A percentile compares a stretch with the other conserved stretches of the same genome.
Conservation (phyloP, 2,113 vertebrate species). For the Toxotes jaculatrix region DNA sequence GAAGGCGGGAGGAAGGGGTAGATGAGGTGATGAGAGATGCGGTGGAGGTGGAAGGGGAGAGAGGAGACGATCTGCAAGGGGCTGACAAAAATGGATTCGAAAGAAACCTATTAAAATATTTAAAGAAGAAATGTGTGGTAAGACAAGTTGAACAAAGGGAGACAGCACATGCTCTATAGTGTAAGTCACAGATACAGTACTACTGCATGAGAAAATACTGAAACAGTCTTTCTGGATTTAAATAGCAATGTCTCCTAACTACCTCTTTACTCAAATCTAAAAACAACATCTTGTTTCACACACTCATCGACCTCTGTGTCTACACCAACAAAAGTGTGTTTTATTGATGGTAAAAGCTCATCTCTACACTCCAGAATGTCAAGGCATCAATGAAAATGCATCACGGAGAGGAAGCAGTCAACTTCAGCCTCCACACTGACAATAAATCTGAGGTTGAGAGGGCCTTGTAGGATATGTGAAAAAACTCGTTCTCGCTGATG, state of each 20-base stretch:
- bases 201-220: constrained; percentile 6
- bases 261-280: constrained; percentile 36
- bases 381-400: constrained; percentile 81
- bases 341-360: constrained; percentile 81
- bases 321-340: constrained; percentile 64
- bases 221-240: constrained; percentile 14
- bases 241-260: constrained; percentile 16
- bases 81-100: neutral
- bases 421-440: constrained; percentile 75
- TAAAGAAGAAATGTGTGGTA: neutral
- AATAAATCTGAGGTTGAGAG: constrained; percentile 83
- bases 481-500: constrained; percentile 74
- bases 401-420: constrained; percentile 77
- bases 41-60: neutral
- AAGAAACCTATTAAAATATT: constrained; percentile 3
- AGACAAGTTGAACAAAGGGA: neutral
- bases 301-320: constrained; percentile 49
- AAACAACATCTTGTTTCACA: constrained; percentile 34
- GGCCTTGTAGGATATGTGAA: constrained; percentile 75
- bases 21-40: constrained; percentile 50
- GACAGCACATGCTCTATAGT: neutral
- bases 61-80: constrained; percentile 1
- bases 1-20: constrained; percentile 41
- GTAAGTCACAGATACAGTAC: neutral
- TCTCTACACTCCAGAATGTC: constrained; percentile 73